Base-by-base conservation (phyloP, 2,888 invertebrate species). In the Brachypalpus laphriformis region DNA sequence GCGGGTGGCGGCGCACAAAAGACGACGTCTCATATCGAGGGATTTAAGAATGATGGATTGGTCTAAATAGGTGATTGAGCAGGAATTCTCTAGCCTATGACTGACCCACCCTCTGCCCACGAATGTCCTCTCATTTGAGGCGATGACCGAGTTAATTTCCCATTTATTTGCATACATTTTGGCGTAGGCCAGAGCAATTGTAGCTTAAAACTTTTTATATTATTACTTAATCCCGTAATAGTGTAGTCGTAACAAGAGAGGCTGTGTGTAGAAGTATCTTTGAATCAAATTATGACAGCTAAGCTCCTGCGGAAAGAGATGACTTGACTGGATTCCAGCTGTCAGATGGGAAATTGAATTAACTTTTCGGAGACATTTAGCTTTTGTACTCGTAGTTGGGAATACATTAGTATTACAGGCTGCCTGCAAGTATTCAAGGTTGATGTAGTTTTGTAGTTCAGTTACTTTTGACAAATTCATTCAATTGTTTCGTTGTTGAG, bases 1-100 rank as follows among this genome's bases (percentile, higher is more conserved):
- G 89, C 91, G 91, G 92, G 90, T 87, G 87, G 86, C 63, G 25
- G 25, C 86, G 61, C 81, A 88, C 86, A 57, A 40, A 25, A 40
- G 40, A 40, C 40, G 87, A 87, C 87, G 81, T 85, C 87, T 87
- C 86, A 87, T 88, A 87, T 88, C 87, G 87, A 81, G 83, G 88
- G 87, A 87, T 87, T 88, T 87, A 87, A 77, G 72, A 83, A 88
- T 88, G 88, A 88, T 88, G 88, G 88, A 88, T 88, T 87, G 88
- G 76, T 87, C 86, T 87, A 80, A 56, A 66, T 87, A 88, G 87
- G 87, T 87, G 87, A 87, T 87, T 88, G 87, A 70, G 77, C 70
- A 56, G 34, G 45, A 81, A 45, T 63, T 45, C 45, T 28, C 66
- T 18, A 4, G 18, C n/a, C 28, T 49, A 18, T 49, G 42, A n/a